Evolutionary conservation across 2,888 invertebrate species (phyloP).

Genomic region (Phalangium opilio): DNA sequence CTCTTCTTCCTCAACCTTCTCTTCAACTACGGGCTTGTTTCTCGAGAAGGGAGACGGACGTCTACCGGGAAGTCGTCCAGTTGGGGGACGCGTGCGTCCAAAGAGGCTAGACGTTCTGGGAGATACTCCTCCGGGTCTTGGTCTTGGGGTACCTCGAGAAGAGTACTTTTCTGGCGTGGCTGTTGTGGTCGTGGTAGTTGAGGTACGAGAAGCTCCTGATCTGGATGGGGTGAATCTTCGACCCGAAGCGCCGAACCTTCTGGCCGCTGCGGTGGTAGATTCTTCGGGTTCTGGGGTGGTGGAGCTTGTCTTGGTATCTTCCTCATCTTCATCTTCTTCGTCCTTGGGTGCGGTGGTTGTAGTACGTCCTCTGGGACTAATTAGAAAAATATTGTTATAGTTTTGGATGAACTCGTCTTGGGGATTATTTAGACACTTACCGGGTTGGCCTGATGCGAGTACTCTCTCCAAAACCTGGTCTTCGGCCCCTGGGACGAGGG

Average conservation of each 20-base stretch:
- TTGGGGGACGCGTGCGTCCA: no score
- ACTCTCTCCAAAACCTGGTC: slow-evolving; percentile 7
- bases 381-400: not conserved
- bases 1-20: not conserved
- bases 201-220: no score
- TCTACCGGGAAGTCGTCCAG: no score
- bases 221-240: no score
- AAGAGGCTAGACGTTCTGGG: not conserved
- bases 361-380: not conserved
- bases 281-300: not conserved
- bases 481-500: slow-evolving; percentile 6
- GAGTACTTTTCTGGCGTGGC: no score
- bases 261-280: slow-evolving; percentile 3
- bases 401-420: no score
- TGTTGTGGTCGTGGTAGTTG: no score
- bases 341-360: slow-evolving; percentile 3
- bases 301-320: slow-evolving; percentile 7
- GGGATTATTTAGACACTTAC: no score
- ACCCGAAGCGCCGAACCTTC: no score
- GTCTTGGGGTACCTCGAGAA: not conserved
- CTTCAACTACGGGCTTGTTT: not conserved
- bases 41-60: no score
- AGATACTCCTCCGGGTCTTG: not conserved
- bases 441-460: not conserved
- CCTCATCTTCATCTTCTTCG: slow-evolving; percentile 1